Base-by-base conservation (phyloP, 2,888 invertebrate species). In the Sepiola atlantica region DNA sequence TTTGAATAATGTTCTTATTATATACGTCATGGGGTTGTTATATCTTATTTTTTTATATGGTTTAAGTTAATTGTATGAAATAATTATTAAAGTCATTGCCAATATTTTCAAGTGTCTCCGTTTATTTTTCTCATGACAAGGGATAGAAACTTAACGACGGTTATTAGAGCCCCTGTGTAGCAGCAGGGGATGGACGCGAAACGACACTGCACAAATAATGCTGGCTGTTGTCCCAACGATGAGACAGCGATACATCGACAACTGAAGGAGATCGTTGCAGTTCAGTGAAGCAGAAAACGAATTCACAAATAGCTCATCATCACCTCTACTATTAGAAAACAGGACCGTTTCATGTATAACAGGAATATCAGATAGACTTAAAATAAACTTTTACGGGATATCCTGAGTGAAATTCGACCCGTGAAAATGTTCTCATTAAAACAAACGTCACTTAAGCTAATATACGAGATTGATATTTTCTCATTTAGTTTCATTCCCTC, bases 201-300 rank as follows among this genome's bases (percentile, higher is more conserved):
- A 45, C 45, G 8, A 4, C 45, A 2, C 45, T 45, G 45, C n/a
- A 16, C n/a, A 18, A 32, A 16, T n/a, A 77, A 77, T 77, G n/a
- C 77, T 77, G 77, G 77, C 77, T 20, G 77, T 16, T 77, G 77
- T 77, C 77, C 77, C 77, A 77, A 77, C 32, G 32, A n/a, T 77
- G 18, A 77, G 12, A 32, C 32, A 12, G n/a, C 77, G 16, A 14
- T 77, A 77, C n/a, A 77, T 32, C n/a, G 32, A 16, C 77, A 14
- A 32, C 77, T 77, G 16, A 77, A 77, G n/a, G n/a, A 32, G 32
- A 32, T n/a, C 32, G n/a, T 77, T 77, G 14, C 77, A 77, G 77
- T 77, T 77, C 77, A 32, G n/a, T 77, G 77, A 77, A 77, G n/a
- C 77, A 77, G 77, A 77, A 77, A 77, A 77, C 77, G 77, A 77